Conservation (phyloP, 2,113 vertebrate species). For the Platysternon megacephalum region DNA sequence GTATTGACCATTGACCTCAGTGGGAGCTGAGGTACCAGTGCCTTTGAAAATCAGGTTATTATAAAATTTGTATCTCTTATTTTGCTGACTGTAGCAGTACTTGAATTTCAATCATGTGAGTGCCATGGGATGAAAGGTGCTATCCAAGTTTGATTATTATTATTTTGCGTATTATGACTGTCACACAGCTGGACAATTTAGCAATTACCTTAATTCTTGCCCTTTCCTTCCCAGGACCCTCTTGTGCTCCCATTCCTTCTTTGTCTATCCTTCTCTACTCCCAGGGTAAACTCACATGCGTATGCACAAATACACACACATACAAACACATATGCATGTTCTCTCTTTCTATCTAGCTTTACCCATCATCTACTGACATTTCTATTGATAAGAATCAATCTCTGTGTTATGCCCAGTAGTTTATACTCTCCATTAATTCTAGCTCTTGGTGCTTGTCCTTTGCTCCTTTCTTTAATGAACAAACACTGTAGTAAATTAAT, state of each 20-base stretch:
- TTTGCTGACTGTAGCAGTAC: neutral
- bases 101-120: neutral
- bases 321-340: fast-evolving
- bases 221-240: neutral
- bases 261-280: neutral
- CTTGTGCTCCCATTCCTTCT: neutral
- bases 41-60: neutral
- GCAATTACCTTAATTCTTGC: neutral
- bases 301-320: neutral
- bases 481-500: neutral
- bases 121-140: neutral
- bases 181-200: neutral
- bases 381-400: neutral
- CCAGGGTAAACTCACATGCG: neutral
- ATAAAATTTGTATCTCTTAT: neutral
- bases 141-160: neutral
- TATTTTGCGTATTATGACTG: neutral
- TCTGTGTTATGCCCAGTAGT: neutral
- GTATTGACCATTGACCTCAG: neutral
- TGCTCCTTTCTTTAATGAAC: neutral
- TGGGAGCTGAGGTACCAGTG: neutral
- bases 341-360: neutral
- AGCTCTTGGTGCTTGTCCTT: neutral
- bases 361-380: neutral
- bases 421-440: neutral